Evolutionary conservation across 2,888 invertebrate genomes (phyloP).

Genomic region (Cheilosia urbana): DNA sequence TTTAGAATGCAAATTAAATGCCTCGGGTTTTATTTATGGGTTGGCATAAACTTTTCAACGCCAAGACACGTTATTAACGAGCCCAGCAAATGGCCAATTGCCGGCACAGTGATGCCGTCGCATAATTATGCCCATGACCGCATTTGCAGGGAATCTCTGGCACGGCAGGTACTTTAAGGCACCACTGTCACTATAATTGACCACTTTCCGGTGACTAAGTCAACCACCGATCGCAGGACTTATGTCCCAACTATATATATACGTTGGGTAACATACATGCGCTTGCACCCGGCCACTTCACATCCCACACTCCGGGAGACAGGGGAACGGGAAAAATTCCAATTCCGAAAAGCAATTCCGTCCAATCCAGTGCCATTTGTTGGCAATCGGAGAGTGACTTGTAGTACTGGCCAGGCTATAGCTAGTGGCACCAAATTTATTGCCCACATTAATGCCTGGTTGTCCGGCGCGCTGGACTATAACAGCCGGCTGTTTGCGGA

Average conservation of each 20-base stretch:
- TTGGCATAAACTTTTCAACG: slow-evolving; percentile 71
- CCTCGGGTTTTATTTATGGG: slow-evolving; percentile 67
- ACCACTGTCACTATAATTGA: slow-evolving; percentile 69
- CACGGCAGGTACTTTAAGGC: slow-evolving; percentile 46
- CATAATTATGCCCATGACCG: slow-evolving; percentile 23
- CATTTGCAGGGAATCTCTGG: slow-evolving; percentile 14
- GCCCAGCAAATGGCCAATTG: slow-evolving; percentile 45
- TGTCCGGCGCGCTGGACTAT: slow-evolving; percentile 48
- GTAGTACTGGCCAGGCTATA: slow-evolving; percentile 48
- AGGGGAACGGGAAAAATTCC: slow-evolving; percentile 38
- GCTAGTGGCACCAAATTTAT: slow-evolving; percentile 73
- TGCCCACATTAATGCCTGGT: slow-evolving; percentile 74
- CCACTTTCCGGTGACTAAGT: slow-evolving; percentile 71
- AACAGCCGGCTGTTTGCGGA: slow-evolving; percentile 62
- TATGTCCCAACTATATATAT: slow-evolving; percentile 18
- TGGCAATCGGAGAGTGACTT: slow-evolving; percentile 72
- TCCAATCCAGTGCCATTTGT: slow-evolving; percentile 72
- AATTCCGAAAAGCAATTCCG: slow-evolving; percentile 68
- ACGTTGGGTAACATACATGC: slow-evolving; percentile 28
- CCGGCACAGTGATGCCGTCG: slow-evolving; percentile 40
- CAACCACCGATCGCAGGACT: slow-evolving; percentile 63
- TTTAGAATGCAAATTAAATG: slow-evolving; percentile 75
- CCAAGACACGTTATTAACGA: slow-evolving; percentile 68
- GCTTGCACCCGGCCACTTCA: slow-evolving; percentile 14
- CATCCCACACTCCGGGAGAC: slow-evolving; percentile 62